A percentile compares a stretch with the other conserved stretches of the same genome.
These are phyloP conservation scores for Zhuqinia jingwanae DNA, from an alignment of 2,888 invertebrate genomes.

Conservation along the genomic window DNA sequence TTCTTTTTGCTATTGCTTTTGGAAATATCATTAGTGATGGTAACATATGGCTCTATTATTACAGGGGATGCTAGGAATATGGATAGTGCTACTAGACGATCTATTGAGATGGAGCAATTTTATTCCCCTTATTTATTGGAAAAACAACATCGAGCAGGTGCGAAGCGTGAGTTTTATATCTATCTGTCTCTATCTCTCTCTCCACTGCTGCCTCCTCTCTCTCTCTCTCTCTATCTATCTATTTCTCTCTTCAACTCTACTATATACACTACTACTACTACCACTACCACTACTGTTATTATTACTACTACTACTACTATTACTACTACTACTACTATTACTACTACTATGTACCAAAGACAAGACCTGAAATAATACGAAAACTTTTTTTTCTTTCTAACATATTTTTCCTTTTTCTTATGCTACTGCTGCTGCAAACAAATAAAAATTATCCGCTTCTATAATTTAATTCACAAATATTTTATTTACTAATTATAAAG, in stretches of 20 bases:
- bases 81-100: constrained; percentile 65
- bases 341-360: not conserved
- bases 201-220: constrained; percentile 62
- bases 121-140: constrained; percentile 67
- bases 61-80: constrained; percentile 70
- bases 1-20: constrained; percentile 58
- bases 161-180: constrained; percentile 70
- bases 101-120: constrained; percentile 66
- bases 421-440: constrained; percentile 6
- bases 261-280: constrained; percentile 37
- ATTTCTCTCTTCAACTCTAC: constrained; percentile 31
- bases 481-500: constrained; percentile 20
- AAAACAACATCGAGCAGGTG: constrained; percentile 66
- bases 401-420: constrained; percentile 5
- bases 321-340: too few relatives aligned
- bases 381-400: not conserved
- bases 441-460: constrained; percentile 25
- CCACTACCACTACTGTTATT: constrained; percentile 7
- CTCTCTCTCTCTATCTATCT: constrained; percentile 17
- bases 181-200: constrained; percentile 60
- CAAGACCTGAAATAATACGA: not conserved
- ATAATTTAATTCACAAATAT: too few relatives aligned
- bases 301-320: constrained; percentile 8
- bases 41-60: constrained; percentile 78
- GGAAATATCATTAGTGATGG: constrained; percentile 76